Conservation (phyloP, 1,140 invertebrate genomes). For the Aphelenchoides avenae region DNA sequence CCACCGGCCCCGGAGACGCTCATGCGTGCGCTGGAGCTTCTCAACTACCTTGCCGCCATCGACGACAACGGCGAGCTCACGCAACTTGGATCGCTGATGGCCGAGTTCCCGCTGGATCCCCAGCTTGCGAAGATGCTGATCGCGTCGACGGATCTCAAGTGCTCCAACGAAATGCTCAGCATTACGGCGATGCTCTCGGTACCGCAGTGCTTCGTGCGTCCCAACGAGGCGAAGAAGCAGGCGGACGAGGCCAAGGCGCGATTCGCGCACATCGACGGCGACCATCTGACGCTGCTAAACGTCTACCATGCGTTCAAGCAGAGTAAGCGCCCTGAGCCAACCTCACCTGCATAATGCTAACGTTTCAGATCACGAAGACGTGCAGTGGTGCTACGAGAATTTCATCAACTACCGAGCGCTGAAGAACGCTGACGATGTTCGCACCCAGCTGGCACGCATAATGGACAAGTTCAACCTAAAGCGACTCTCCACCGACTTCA, state of each 20-base stretch:
- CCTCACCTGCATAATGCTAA: not conserved
- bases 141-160: conserved; percentile 84
- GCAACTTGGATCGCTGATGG: conserved; percentile 95
- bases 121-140: conserved; percentile 99
- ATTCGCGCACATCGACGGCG: conserved; percentile 98
- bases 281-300: conserved; percentile 89
- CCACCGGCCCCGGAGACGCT: conserved; percentile 98
- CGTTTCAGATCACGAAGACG: conserved; percentile 72
- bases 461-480: conserved; percentile 90
- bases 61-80: conserved; percentile 85
- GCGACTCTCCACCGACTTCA: conserved; percentile 86
- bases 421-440: conserved; percentile 83
- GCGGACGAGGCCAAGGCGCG: conserved; percentile 98
- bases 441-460: conserved; percentile 75
- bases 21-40: conserved; percentile 94
- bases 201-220: conserved; percentile 97
- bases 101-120: conserved; percentile 97
- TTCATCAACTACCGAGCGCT: conserved; percentile 96
- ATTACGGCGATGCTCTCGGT: conserved; percentile 94
- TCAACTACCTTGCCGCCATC: conserved; percentile 92
- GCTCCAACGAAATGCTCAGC: conserved; percentile 97
- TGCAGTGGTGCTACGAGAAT: conserved; percentile 98
- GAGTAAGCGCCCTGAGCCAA: conserved; percentile 68
- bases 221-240: conserved; percentile 96
- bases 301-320: conserved; percentile 98